Conservation (phyloP, 2,797 vertebrate genomes). For the Perodicticus potto region DNA sequence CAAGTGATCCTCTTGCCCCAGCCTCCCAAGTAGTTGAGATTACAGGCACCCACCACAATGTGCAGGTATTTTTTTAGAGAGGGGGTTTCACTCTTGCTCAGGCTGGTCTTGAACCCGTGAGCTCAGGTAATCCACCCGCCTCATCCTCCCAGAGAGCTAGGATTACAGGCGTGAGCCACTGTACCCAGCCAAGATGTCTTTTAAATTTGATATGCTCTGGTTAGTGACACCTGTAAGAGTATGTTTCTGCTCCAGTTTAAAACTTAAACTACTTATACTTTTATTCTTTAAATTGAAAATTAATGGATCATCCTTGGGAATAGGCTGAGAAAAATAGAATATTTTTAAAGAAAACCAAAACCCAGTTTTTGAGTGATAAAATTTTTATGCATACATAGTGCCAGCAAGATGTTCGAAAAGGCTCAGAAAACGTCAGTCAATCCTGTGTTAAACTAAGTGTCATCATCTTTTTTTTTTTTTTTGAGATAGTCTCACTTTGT, state of each 20-base stretch:
- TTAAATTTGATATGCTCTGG: background rate
- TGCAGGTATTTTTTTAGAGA: too few species aligned
- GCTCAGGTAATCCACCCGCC: too few species aligned
- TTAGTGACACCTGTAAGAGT: background rate
- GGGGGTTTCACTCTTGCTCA: too few species aligned
- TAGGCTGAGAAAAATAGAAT: background rate
- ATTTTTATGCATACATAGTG: background rate
- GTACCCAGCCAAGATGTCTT: background rate
- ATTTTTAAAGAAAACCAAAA: slow-evolving; percentile 21
- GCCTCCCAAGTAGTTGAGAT: too few species aligned
- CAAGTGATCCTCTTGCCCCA: too few species aligned
- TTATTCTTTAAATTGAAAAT: slow-evolving; percentile 36
- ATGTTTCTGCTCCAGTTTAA: background rate
- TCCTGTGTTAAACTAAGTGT: background rate
- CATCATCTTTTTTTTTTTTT: slow-evolving; percentile 3
- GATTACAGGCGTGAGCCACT: too few species aligned
- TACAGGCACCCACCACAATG: too few species aligned
- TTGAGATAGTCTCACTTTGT: too few species aligned
- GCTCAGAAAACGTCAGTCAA: background rate
- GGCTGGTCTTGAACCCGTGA: too few species aligned
- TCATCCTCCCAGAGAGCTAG: too few species aligned
- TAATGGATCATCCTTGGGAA: slow-evolving; percentile 16
- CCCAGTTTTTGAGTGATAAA: background rate
- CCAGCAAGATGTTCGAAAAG: background rate
- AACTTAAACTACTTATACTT: slow-evolving; percentile 9